Evolutionary conservation across 2,113 vertebrate species (phyloP).

Genomic region (Zapornia atra): DNA sequence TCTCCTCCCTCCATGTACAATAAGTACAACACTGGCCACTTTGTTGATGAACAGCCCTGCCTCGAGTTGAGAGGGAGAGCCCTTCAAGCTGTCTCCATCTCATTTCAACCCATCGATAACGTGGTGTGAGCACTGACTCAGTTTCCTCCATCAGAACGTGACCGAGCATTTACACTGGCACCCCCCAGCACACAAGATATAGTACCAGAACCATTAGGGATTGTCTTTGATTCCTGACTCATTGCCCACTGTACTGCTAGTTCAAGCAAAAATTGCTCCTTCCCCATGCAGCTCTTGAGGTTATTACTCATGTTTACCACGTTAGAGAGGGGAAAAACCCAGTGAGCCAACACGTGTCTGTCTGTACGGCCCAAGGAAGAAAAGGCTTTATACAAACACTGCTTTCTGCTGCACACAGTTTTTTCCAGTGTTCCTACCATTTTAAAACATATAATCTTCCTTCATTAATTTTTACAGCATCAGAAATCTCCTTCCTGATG

Average conservation of each 20-base stretch:
- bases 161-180: background rate
- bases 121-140: background rate
- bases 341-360: background rate
- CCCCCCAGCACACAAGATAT: slow-evolving; percentile 24
- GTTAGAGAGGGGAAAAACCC: slow-evolving; percentile 22
- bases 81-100: slow-evolving; percentile 3
- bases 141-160: background rate
- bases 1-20: background rate
- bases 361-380: slow-evolving; percentile 40
- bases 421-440: slow-evolving; percentile 28
- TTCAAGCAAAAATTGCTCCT: slow-evolving; percentile 41
- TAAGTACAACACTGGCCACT: background rate
- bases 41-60: background rate
- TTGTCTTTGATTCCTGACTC: slow-evolving; percentile 60
- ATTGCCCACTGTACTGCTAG: background rate
- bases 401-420: slow-evolving; percentile 18
- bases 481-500: background rate
- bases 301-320: slow-evolving; percentile 70
- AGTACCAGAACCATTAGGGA: background rate
- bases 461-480: slow-evolving; percentile 16
- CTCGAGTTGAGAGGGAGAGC: background rate
- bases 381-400: slow-evolving; percentile 3
- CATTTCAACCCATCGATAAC: background rate
- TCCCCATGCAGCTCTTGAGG: slow-evolving; percentile 64
- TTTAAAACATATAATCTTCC: slow-evolving; percentile 36